These are phyloP conservation scores for Candidula unifasciata DNA, from an alignment of 2,888 invertebrate genomes.

Conservation along the genomic window DNA sequence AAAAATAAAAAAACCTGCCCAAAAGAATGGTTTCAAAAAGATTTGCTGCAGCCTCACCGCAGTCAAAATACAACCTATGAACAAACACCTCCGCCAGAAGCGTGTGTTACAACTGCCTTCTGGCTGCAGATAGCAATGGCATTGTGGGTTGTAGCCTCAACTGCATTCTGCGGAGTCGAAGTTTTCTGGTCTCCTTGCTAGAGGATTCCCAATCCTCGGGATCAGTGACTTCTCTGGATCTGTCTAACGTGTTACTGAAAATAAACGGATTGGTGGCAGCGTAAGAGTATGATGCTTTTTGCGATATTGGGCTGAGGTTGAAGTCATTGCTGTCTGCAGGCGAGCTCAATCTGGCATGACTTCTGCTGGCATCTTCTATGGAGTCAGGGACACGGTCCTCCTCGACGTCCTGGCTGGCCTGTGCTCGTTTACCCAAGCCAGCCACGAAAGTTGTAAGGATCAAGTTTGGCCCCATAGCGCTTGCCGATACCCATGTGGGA, in stretches of 20 bases:
- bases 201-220: neutral
- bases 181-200: neutral
- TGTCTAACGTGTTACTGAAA: neutral
- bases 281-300: neutral
- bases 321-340: too few relatives aligned
- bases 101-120: neutral
- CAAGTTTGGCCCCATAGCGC: neutral
- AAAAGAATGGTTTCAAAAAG: too few relatives aligned
- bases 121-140: neutral
- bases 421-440: neutral
- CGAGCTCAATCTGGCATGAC: neutral
- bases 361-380: too few relatives aligned
- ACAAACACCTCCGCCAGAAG: too few relatives aligned
- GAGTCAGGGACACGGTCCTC: too few relatives aligned
- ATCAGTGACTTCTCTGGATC: neutral
- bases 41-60: neutral
- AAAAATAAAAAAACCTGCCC: too few relatives aligned
- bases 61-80: too few relatives aligned
- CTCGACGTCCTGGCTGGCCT: neutral
- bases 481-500: slow-evolving; percentile 23
- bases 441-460: slow-evolving; percentile 6
- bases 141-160: neutral
- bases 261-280: neutral
- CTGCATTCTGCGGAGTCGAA: neutral
- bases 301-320: neutral